Evolutionary conservation across 2,888 invertebrate genomes (phyloP).

Genomic region (Plagodis pulveraria): DNA sequence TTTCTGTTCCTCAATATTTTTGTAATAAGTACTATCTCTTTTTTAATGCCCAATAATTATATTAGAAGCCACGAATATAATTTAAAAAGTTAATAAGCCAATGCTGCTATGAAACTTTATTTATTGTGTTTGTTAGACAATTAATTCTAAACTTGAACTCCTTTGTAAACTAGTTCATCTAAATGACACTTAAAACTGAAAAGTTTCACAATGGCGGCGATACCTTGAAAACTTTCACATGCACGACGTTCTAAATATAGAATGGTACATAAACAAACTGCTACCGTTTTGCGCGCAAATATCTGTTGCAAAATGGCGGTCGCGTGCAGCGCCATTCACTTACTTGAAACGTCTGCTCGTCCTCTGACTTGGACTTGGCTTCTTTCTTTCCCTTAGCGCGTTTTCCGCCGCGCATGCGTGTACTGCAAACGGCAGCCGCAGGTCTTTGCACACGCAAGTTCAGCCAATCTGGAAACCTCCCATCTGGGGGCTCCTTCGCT

Average conservation of each 20-base stretch:
- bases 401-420: slow-evolving; percentile 71
- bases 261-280: slow-evolving; percentile 44
- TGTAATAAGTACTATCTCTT: too few species aligned
- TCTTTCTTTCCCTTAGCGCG: slow-evolving; percentile 62
- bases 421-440: slow-evolving; percentile 49
- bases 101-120: background rate
- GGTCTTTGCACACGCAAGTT: slow-evolving; percentile 74
- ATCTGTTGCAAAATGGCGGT: slow-evolving; percentile 30
- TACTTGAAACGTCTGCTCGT: slow-evolving; percentile 70
- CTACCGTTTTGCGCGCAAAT: slow-evolving; percentile 51
- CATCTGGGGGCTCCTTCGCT: slow-evolving; percentile 72
- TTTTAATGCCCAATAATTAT: too few species aligned
- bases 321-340: slow-evolving; percentile 56
- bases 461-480: slow-evolving; percentile 77
- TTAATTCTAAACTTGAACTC: slow-evolving; percentile 8
- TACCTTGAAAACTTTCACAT: slow-evolving; percentile 35
- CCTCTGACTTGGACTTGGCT: slow-evolving; percentile 39
- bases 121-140: background rate
- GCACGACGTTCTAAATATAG: slow-evolving; percentile 36
- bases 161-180: slow-evolving; percentile 15
- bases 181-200: slow-evolving; percentile 33
- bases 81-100: background rate
- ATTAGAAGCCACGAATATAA: too few species aligned
- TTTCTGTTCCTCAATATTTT: too few species aligned
- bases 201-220: slow-evolving; percentile 44